Base-by-base conservation (phyloP, 1,140 invertebrate genomes). In the Drosophila guanche region DNA sequence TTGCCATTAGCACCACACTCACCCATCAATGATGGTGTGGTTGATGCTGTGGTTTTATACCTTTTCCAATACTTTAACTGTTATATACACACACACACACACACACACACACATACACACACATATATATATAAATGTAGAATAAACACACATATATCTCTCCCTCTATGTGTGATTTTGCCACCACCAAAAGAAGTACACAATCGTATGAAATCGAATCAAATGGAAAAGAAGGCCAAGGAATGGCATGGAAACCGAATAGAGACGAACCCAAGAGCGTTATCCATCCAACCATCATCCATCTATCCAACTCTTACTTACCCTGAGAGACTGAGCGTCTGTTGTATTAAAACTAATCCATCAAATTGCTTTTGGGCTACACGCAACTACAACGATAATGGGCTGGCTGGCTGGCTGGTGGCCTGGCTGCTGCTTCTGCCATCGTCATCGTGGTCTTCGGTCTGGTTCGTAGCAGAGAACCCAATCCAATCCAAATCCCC, bases 281-380 rank as follows among this genome's bases (percentile, higher is more conserved):
- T 88, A 85, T 67, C 77, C 81, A 86, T 86, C 77, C 33, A 37
- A 12, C 33, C 1, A 37, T 37, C 33, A 7, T 29, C 27, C 7
- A 6, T 33, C 29, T 8, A 33, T 86, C 57, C 69, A 62, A 56
- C 61, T 56, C 54, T 51, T 16, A 6, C 25, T 27, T 37, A 37
- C 33, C 33, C 33, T 37, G 29, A 0, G 33, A 22, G 43, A 54
- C 61, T 76, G 16, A 20, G 16, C 16, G 16, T 20, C 16, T 20
- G 16, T 20, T 51, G 55, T 78, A 86, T 85, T 78, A 85, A 81
- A 80, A 81, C 81, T 86, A 85, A 85, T 85, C 81, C 81, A 85
- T 85, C 81, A 85, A 86, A 85, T 81, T 73, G 81, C 73, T 70
- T 81, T 74, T 56, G 68, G 75, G 51, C 74, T 62, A 77, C 75